A percentile compares a stretch with the other conserved stretches of the same genome.
phyloP scores from a whole-genome alignment of 2,888 invertebrate species.

The Acanthosepion lycidas region DNA sequence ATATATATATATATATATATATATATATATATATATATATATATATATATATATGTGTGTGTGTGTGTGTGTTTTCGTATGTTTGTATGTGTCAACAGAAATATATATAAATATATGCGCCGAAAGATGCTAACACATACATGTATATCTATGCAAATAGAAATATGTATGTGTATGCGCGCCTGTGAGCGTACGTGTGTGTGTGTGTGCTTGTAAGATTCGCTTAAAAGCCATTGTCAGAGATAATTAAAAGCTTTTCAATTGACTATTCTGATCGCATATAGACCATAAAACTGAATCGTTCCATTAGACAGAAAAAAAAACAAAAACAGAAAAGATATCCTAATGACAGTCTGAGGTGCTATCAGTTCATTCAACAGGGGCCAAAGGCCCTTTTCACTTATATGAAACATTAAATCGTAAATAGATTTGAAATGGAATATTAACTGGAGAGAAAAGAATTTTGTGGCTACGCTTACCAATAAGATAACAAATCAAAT shows the following conservation, averaged over 20 bases:
- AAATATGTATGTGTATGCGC: neutral
- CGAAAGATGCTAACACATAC: neutral
- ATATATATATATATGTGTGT: neutral
- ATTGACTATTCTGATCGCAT: neutral
- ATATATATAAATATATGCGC: neutral
- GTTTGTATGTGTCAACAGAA: neutral
- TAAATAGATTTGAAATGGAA: neutral
- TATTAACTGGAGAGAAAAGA: neutral
- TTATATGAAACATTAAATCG: neutral
- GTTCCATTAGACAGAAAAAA: neutral
- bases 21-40: neutral
- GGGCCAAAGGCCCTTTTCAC: neutral
- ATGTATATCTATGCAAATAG: neutral
- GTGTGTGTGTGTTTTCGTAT: no score
- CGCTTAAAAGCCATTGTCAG: neutral
- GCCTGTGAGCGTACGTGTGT: neutral
- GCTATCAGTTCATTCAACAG: neutral
- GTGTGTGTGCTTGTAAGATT: neutral
- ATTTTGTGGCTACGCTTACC: neutral
- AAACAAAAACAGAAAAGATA: neutral
- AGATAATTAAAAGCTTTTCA: neutral
- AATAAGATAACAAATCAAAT: neutral
- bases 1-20: neutral
- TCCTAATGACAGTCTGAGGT: neutral
- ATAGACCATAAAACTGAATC: neutral